Conservation (phyloP, 2,797 vertebrate species). For the Tarsius wallacei region DNA sequence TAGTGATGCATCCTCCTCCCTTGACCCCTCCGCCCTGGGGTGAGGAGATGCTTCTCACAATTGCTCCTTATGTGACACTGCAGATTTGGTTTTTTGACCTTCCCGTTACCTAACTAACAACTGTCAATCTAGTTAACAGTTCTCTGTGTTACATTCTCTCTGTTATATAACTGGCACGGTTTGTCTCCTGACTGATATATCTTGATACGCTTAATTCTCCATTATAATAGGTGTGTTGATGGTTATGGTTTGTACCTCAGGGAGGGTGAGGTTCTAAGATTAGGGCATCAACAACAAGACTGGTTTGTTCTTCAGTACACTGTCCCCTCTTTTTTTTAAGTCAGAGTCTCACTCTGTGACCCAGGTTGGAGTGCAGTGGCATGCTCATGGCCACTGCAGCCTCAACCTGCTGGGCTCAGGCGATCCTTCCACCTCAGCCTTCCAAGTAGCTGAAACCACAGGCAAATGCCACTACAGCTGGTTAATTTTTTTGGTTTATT, state of each 20-base stretch:
- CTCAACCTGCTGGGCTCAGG: too few relatives aligned
- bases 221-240: background rate
- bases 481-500: too few relatives aligned
- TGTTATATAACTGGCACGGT: background rate
- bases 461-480: too few relatives aligned
- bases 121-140: background rate
- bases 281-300: background rate
- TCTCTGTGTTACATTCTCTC: slow-evolving; percentile 13
- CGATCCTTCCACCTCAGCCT: too few relatives aligned
- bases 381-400: too few relatives aligned
- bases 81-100: background rate
- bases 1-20: background rate
- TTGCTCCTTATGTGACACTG: background rate
- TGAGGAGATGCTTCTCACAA: background rate
- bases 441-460: too few relatives aligned
- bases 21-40: background rate
- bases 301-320: background rate
- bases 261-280: background rate
- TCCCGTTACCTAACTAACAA: background rate
- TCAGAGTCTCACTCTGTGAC: too few relatives aligned
- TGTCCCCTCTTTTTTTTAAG: background rate
- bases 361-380: too few relatives aligned
- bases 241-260: background rate
- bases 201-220: slow-evolving; percentile 13
- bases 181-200: background rate